Evolutionary conservation across 2,797 vertebrate genomes (phyloP).

Genomic region (Takifugu rubripes): DNA sequence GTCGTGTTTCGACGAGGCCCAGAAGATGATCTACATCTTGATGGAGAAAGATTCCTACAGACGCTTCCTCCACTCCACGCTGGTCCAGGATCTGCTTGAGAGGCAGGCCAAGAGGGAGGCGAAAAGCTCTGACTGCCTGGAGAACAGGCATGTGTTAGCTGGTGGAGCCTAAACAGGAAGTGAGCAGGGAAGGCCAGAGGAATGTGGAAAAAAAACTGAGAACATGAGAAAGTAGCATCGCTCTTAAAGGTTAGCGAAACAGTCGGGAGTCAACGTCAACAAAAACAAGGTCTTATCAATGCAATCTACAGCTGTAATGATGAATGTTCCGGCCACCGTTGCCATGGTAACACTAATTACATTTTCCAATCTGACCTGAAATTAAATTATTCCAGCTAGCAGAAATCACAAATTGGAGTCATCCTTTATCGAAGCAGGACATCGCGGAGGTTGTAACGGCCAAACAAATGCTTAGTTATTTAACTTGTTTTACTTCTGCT

Average conservation of each 20-base stretch:
- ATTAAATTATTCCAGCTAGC: too few species aligned
- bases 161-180: constrained; percentile 56
- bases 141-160: constrained; percentile 36
- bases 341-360: too few species aligned
- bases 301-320: too few species aligned
- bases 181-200: not conserved
- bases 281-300: too few species aligned
- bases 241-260: not conserved
- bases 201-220: constrained; percentile 21
- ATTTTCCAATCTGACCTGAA: too few species aligned
- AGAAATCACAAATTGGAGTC: too few species aligned
- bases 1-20: constrained; percentile 85
- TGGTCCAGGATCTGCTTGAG: constrained; percentile 76
- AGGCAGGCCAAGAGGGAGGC: constrained; percentile 60
- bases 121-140: constrained; percentile 34
- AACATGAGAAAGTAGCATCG: not conserved
- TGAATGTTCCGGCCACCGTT: too few species aligned
- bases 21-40: constrained; percentile 86
- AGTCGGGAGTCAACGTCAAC: too few species aligned
- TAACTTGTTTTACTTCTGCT: too few species aligned
- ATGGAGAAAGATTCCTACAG: constrained; percentile 97
- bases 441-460: too few species aligned
- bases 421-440: too few species aligned
- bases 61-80: constrained; percentile 86
- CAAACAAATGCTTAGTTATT: too few species aligned